phyloP scores from a whole-genome alignment of 2,797 vertebrate species.

The Avahi laniger region DNA sequence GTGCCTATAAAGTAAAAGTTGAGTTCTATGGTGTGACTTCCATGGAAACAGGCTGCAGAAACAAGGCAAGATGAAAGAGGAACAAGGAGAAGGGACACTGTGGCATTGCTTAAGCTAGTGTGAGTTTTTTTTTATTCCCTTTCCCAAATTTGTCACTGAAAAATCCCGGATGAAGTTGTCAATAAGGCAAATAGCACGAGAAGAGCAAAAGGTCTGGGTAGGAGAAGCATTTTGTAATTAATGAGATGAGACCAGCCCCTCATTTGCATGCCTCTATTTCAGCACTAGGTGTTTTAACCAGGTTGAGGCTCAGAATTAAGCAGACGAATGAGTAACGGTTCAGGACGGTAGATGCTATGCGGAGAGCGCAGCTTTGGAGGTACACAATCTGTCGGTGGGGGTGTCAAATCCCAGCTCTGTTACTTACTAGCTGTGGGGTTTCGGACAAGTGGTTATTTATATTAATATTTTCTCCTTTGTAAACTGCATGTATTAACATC shows the following conservation, averaged over 20 bases:
- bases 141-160: background rate
- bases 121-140: background rate
- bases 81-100: background rate
- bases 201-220: background rate
- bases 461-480: background rate
- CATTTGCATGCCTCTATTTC: background rate
- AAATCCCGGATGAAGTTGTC: conserved; percentile 9
- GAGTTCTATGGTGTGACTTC: background rate
- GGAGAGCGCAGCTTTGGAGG: background rate
- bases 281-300: background rate
- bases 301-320: background rate
- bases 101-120: background rate
- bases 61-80: background rate
- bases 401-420: background rate
- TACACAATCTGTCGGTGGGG: background rate
- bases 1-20: background rate
- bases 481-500: background rate
- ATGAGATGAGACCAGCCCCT: background rate
- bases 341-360: background rate
- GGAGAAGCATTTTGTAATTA: background rate
- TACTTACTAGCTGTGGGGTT: background rate
- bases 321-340: background rate
- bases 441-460: background rate
- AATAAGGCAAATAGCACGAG: background rate
- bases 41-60: background rate